Evolutionary conservation across 2,113 vertebrate genomes (phyloP), one percentile per base, ranked within the genome.

Genomic region (Periophthalmodon schlosseri): DNA sequence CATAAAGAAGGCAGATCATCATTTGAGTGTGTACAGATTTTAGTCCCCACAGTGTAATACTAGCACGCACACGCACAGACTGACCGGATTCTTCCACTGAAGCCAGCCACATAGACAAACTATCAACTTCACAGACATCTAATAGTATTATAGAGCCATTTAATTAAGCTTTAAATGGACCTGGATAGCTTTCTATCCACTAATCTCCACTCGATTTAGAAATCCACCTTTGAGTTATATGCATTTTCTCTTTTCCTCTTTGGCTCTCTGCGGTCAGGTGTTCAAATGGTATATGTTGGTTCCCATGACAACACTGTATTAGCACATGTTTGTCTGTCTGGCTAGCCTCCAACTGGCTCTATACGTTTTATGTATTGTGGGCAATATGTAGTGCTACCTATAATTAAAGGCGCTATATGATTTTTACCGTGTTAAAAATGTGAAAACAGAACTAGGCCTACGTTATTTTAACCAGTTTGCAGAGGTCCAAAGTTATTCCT

Each of bases 231-330:
- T 63, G 28, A 18, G 60, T 24, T 33, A 13, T 8, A 33, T 14
- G 6, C 1, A 63, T 36, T 10, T 21, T 61, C 34, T 60, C 34
- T 63, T 57, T 47, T 70, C 14, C 68, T 76, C 68, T 47, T 18
- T 49, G 65, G 34, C n/a, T 83, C 73, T 44, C 64, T 66, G 44
- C 16, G 78, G 82, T 82, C 82, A 86, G 80, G 86, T 87, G 79
- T 88, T 58, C 74, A 73, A 66, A 70, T 69, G 69, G 85, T 69
- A 79, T 81, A 74, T 69, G 83, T 78, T 77, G 73, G 88, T 90
- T 82, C 84, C 90, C 84, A 88, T 88, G 73, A 76, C 18, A 1
- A 91, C 72, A 39, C 66, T 54, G 78, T 81, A 82, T 82, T 79
- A 72, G 86, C 73, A 86, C 85, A 74, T 81, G 87, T 84, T 68